phyloP scores from a whole-genome alignment of 53 echinoderm and acorn worm genomes.

The Holothuria scabra region DNA sequence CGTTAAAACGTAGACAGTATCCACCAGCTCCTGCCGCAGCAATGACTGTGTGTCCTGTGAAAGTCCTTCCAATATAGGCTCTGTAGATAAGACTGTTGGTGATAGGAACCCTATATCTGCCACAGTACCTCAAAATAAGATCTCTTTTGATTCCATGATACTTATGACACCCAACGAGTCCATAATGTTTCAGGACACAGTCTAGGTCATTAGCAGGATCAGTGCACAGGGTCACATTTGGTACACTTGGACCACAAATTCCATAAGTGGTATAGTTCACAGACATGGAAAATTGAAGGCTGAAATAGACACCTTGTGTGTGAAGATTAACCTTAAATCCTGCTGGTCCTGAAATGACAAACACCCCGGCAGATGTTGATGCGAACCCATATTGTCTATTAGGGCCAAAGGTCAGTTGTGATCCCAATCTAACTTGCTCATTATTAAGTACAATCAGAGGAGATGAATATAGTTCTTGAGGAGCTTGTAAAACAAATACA shows the following conservation, averaged over 20 bases:
- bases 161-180: conserved; percentile 63
- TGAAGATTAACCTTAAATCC: conserved; percentile 58
- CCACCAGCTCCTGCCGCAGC: conserved; percentile 59
- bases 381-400: conserved; percentile 38
- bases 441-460: conserved; percentile 73
- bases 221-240: conserved; percentile 55
- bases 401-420: conserved; percentile 52
- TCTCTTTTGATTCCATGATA: conserved; percentile 55
- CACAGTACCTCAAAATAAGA: conserved; percentile 53
- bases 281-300: conserved; percentile 62
- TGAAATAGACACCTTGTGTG: conserved; percentile 73
- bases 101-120: conserved; percentile 43
- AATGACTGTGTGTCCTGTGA: conserved; percentile 44
- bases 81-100: conserved; percentile 63
- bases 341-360: conserved; percentile 71
- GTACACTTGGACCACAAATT: conserved; percentile 79
- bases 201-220: conserved; percentile 59
- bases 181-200: conserved; percentile 69
- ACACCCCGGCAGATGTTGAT: conserved; percentile 57
- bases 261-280: conserved; percentile 58
- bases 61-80: conserved; percentile 33
- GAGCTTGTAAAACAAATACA: conserved; percentile 66
- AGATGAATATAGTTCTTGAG: conserved; percentile 48
- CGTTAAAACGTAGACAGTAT: conserved; percentile 71
- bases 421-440: conserved; percentile 45